Conservation (phyloP, 1,140 invertebrate species). For the Pomphorhynchus laevis region DNA sequence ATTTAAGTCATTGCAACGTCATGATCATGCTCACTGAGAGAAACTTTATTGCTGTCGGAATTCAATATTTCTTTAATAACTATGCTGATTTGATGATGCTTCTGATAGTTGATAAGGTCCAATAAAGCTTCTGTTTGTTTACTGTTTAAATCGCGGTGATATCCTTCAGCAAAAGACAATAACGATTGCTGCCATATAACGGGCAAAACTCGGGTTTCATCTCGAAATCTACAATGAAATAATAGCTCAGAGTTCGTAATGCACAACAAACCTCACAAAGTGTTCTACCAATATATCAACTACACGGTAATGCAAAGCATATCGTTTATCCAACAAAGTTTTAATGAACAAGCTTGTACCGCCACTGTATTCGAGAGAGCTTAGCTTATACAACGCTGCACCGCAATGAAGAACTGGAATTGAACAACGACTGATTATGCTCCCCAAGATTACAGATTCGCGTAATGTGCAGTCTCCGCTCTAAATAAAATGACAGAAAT, state of each 20-base stretch:
- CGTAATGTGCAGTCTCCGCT: conserved; percentile 58
- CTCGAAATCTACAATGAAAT: conserved; percentile 31
- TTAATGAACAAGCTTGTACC: conserved; percentile 74
- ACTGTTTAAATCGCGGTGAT: conserved; percentile 59
- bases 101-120: conserved; percentile 35
- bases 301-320: conserved; percentile 68
- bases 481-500: conserved; percentile 19
- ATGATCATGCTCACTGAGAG: no score
- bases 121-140: conserved; percentile 56
- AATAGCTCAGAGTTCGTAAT: neutral
- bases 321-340: conserved; percentile 81
- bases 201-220: conserved; percentile 41
- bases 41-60: no score
- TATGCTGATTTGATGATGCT: conserved; percentile 38
- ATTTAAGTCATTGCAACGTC: no score
- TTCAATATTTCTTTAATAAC: no score
- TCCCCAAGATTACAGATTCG: conserved; percentile 70
- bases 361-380: conserved; percentile 87
- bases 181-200: conserved; percentile 84
- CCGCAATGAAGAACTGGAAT: conserved; percentile 81
- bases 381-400: conserved; percentile 46
- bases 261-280: conserved; percentile 34
- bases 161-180: conserved; percentile 61
- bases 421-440: conserved; percentile 50
- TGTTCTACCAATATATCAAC: conserved; percentile 77